A percentile compares a stretch with the other conserved stretches of the same genome.
Evolutionary conservation across 1,140 invertebrate species (phyloP).

Genomic region (Sogatella furcifera): DNA sequence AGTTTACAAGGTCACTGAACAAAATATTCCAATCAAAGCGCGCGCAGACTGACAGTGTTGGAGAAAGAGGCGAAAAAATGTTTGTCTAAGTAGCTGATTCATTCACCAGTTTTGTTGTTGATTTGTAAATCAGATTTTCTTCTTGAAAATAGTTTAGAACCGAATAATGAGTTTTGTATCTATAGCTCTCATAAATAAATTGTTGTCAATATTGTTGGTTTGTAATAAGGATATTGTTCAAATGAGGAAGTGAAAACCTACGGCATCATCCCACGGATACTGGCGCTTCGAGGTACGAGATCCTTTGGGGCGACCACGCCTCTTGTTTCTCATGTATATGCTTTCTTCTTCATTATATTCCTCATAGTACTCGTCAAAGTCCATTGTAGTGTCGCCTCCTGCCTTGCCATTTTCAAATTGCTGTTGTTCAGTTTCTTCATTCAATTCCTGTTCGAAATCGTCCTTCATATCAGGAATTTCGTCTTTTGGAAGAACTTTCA

Average conservation of each 20-base stretch:
- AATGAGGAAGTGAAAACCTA: background rate
- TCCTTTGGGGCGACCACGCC: background rate
- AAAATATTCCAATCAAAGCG: too few species aligned
- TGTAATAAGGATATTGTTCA: too few species aligned
- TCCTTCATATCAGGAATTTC: background rate
- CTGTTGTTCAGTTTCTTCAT: background rate
- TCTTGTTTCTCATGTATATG: background rate
- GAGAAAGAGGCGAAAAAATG: too few species aligned
- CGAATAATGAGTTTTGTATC: too few species aligned
- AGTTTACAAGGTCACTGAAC: too few species aligned
- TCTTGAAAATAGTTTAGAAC: too few species aligned
- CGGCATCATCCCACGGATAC: background rate
- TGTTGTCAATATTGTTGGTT: too few species aligned
- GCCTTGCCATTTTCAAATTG: background rate
- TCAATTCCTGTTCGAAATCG: background rate
- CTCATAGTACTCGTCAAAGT: background rate
- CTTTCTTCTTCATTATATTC: background rate
- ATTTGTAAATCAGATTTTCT: too few species aligned
- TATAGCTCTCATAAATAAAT: too few species aligned
- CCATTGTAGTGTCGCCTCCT: background rate
- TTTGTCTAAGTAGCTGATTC: too few species aligned
- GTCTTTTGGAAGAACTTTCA: background rate
- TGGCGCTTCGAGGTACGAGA: background rate
- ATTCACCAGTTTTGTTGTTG: too few species aligned
- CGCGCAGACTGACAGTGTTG: too few species aligned